Evolutionary conservation across 2,797 vertebrate genomes (phyloP), one percentile per base, ranked within the genome.

Genomic region (Xyrichtys novacula): DNA sequence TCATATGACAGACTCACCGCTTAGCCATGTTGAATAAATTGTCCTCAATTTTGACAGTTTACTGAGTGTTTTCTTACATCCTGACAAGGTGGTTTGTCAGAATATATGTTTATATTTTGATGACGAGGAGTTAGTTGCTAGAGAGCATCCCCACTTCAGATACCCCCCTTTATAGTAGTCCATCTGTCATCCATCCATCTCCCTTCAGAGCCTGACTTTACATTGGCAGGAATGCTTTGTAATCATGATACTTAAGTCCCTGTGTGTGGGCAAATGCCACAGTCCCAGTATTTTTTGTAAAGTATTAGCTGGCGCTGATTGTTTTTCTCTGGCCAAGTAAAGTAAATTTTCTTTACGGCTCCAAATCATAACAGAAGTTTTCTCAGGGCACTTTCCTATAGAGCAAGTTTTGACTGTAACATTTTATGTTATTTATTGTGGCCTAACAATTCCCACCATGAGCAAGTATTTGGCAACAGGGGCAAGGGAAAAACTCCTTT

Each of bases 391-490:
- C 14, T 46, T 25, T 15, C 22, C 22, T 44, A 23, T 44, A 16
- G 22, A 46, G 44, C 22, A 46, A 14, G 14, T 23, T 16, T 25
- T 16, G 11, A 46, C 44, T 46, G 42, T 43, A 23, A 15, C 16
- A 23, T 26, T 25, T 46, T 46, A 46, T 46, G 25, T 26, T 46
- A 46, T 46, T 46, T 46, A 23, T 25, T 14, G 22, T 25, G 43
- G 44, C 20, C 12, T 14, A 25, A 46, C 22, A 46, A 46, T 46
- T 46, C 44, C 44, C 44, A 46, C 44, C 44, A 46, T 46, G 44
- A 46, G 23, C 44, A 46, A 46, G 44, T 14, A 14, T 7, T 46
- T 46, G 44, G 44, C 44, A 26, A 16, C 44, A 46, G 19, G 6
- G 23, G 7, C 12, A 25, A 25, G 44, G 44, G 44, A 46, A 46